Base-by-base conservation (phyloP, 2,797 vertebrate species). In the Selene dorsalis region DNA sequence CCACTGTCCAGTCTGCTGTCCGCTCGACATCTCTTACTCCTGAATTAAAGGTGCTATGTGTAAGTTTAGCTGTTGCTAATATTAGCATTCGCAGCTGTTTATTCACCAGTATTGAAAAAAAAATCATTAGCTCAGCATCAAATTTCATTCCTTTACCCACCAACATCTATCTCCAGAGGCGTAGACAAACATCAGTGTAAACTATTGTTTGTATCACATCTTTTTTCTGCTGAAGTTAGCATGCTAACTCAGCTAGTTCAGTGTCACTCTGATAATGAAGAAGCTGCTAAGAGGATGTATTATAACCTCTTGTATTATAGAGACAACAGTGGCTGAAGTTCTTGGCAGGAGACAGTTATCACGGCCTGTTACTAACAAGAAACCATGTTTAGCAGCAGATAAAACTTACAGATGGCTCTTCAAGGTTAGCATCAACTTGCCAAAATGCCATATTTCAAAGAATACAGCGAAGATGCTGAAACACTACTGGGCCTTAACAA, bases 371-470 rank as follows among this genome's bases (percentile, higher is more conserved):
- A 5, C 43, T 17, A 5, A 18, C 17, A 45, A 39, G 38, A 39
- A 39, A 43, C 14, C 41, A 41, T 41, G 12, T 41, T 14, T 14
- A 13, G 39, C 39, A 41, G 39, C 39, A 43, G 41, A 43, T 3
- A 5, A 43, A 43, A 9, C 17, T n/a, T 17, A 48, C 18, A 8
- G 45, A 48, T 9, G 20, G 45, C 7, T 18, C 43, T 45, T 47
- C 18, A 53, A 67, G 62, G 32, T 43, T 17, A 18, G 63, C 35
- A 20, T 57, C 69, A 69, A 41, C 24, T 70, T 73, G 52, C 47
- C 43, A 58, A 41, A 48, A 26, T 10, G 6, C 32, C 6, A 41
- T 11, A 39, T 41, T 24, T 70, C 41, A 17, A 28, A 47, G 20
- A 60, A 9, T 28, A 28, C 52, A 6, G 5, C 22, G 1, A 28